A percentile compares a stretch with the other conserved stretches of the same genome.
Evolutionary conservation across 2,888 invertebrate genomes (phyloP).

Genomic region (Drosophila siamana): DNA sequence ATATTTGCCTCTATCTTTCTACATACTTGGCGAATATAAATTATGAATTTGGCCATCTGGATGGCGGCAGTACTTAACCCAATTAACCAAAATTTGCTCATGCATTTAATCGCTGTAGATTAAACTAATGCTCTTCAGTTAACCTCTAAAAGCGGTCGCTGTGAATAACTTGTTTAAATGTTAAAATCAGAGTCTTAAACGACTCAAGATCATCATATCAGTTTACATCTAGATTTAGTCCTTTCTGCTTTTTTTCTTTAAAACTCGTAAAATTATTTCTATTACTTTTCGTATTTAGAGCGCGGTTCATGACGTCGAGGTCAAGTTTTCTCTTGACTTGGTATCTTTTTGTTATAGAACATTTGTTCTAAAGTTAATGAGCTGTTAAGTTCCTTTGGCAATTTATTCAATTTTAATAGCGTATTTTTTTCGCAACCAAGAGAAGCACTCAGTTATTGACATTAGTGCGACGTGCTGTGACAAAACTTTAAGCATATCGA

Average conservation of each 20-base stretch:
- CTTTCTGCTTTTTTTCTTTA: not conserved
- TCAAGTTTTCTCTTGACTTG: constrained; percentile 1
- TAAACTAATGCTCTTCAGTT: not conserved
- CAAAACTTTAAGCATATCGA: constrained; percentile 50
- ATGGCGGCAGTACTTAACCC: not conserved
- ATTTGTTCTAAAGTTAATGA: constrained; percentile 28
- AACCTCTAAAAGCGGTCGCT: not conserved
- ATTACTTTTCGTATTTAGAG: not conserved
- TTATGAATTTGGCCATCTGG: not conserved
- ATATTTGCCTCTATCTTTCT: not conserved
- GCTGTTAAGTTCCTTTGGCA: constrained; percentile 22
- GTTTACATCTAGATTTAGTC: not conserved
- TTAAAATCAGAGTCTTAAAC: not conserved
- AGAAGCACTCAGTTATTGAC: constrained; percentile 34
- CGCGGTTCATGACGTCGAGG: constrained; percentile 14
- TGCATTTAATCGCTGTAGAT: not conserved
- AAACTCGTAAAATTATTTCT: not conserved
- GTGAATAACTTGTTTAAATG: constrained; percentile 1
- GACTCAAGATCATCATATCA: not conserved
- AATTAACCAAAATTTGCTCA: not conserved
- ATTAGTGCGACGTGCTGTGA: constrained; percentile 43
- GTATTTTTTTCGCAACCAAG: constrained; percentile 37
- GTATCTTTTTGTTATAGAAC: constrained; percentile 2
- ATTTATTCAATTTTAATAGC: constrained; percentile 43
- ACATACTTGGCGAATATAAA: too few species aligned